These are phyloP conservation scores for Festucalex cinctus DNA, from an alignment of 2,113 vertebrate species.

Conservation along the genomic window DNA sequence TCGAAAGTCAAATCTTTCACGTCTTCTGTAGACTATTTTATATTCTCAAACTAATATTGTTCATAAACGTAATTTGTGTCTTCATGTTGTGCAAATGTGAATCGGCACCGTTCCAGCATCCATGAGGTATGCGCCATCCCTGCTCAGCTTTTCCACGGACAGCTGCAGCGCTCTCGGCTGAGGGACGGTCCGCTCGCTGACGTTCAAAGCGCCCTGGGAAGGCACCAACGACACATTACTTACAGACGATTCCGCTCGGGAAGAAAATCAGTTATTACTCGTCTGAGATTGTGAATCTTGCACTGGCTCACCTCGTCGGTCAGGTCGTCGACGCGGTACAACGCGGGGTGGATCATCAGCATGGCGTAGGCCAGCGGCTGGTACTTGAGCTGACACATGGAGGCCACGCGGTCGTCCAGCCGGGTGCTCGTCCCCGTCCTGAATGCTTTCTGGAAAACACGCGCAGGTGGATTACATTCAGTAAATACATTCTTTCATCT, in stretches of 20 bases:
- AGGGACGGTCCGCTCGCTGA: constrained; percentile 87
- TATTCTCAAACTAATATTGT: too few species aligned
- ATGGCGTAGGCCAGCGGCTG: constrained; percentile 88
- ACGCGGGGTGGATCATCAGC: constrained; percentile 87
- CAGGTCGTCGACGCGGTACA: constrained; percentile 88
- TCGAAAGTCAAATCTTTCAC: too few species aligned
- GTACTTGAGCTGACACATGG: constrained; percentile 95
- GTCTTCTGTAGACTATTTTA: too few species aligned
- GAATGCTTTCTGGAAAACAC: constrained; percentile 82
- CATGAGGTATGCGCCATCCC: constrained; percentile 92
- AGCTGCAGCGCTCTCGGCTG: constrained; percentile 89
- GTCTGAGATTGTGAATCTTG: too few species aligned
- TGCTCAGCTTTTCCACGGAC: constrained; percentile 88
- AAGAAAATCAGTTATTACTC: too few species aligned
- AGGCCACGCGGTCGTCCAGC: constrained; percentile 88
- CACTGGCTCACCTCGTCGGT: constrained; percentile 82
- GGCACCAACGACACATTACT: not conserved
- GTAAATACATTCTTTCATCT: too few species aligned
- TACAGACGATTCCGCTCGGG: too few species aligned
- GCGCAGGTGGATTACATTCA: too few species aligned
- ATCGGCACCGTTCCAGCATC: constrained; percentile 85
- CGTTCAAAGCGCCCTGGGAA: constrained; percentile 83
- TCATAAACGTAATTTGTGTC: too few species aligned
- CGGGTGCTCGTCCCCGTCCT: constrained; percentile 84
- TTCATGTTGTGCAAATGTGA: not conserved